phyloP scores from a whole-genome alignment of 2,888 invertebrate species.

The Fabriciana adippe region DNA sequence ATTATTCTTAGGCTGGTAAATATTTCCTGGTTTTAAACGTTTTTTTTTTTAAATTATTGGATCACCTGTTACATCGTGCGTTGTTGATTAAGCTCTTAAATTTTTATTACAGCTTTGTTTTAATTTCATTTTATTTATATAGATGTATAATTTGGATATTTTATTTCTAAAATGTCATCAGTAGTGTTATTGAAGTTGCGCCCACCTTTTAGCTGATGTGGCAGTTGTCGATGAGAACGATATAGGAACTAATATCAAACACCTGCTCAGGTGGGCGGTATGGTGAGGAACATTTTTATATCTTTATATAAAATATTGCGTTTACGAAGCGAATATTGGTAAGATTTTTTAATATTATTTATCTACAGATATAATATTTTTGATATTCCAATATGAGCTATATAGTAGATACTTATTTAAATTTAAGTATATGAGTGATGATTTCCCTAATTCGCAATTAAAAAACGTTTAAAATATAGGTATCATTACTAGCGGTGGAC shows the following conservation, averaged over 20 bases:
- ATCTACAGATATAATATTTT: too few relatives aligned
- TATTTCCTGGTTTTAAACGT: background rate
- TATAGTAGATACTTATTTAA: too few relatives aligned
- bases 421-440: too few relatives aligned
- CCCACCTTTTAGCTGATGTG: slow-evolving; percentile 44
- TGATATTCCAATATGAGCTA: too few relatives aligned
- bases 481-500: slow-evolving; percentile 17
- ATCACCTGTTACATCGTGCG: background rate
- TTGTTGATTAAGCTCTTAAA: background rate
- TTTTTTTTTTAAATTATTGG: too few relatives aligned
- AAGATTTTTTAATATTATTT: background rate
- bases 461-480: slow-evolving; percentile 8
- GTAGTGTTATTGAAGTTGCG: slow-evolving; percentile 38
- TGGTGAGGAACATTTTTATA: slow-evolving; percentile 51
- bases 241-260: slow-evolving; percentile 56
- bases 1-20: background rate
- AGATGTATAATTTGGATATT: slow-evolving; percentile 9
- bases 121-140: background rate
- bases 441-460: too few relatives aligned
- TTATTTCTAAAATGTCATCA: slow-evolving; percentile 29
- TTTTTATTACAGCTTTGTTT: background rate
- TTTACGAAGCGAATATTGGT: slow-evolving; percentile 17
- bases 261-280: slow-evolving; percentile 75
- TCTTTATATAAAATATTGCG: slow-evolving; percentile 30
- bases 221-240: slow-evolving; percentile 47